Base-by-base conservation (phyloP, 2,797 vertebrate species). In the Poeciliopsis gracilis region DNA sequence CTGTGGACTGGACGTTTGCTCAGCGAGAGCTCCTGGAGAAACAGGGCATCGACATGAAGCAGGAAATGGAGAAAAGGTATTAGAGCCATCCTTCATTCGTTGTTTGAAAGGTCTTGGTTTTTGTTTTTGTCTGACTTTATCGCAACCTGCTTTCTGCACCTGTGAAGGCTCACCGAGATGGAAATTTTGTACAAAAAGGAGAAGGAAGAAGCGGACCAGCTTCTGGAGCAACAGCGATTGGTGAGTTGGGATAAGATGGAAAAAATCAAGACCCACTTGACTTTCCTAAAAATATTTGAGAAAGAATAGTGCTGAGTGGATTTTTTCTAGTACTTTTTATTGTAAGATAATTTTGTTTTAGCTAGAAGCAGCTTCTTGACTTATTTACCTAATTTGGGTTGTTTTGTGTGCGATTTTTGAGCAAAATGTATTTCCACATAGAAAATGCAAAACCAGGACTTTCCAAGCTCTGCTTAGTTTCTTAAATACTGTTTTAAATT, bases 31-130 rank as follows among this genome's bases (percentile, higher is more conserved):
- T 99, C 73, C 94, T 99, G 83, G 98, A 99, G 93, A 99, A 99
- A 85, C 98, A 99, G 85, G 98, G 98, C 77, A 99, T 99, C 28
- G 98, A 99, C 93, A 99, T 99, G 98, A 99, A 99, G 82, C 98
- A 99, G 83, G 98, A 99, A 93, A 99, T 99, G 98, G 98, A 99
- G 91, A 99, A 99, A 95, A 96, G 98, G 98, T 99, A 86, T 0
- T 4, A 7, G 49, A 15, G 36, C 23, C n/a, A 28, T 69, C 6
- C 13, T 33, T 0, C 23, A 0, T 66, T 3, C 51, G 20, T 75
- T 23, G 57, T 45, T 23, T 11, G 45, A 69, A 49, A 15, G 47
- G 1, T 11, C 6, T 45, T 20, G 45, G 3, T 3, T 18, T 9
- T 75, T 49, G 25, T 77, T 46, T 6, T 73, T 61, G 30, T 78